These are phyloP conservation scores for Anoplius nigerrimus DNA, from an alignment of 2,888 invertebrate species.

Conservation along the genomic window DNA sequence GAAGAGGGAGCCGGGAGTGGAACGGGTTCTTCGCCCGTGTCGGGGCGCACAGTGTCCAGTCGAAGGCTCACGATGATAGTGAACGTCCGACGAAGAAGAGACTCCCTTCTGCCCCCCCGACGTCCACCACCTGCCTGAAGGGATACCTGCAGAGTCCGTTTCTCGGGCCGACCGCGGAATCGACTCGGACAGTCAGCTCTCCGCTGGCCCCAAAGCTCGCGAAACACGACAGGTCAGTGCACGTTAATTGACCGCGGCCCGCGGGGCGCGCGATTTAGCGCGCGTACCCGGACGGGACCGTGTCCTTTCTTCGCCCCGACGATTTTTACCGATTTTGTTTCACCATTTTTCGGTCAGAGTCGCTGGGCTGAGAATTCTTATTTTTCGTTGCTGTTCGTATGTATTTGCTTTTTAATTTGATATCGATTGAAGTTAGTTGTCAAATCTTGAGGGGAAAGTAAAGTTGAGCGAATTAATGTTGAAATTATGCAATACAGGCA, in stretches of 20 bases:
- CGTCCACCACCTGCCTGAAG: constrained; percentile 29
- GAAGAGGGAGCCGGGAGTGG: constrained; percentile 54
- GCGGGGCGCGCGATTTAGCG: not conserved
- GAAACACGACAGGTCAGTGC: constrained; percentile 44
- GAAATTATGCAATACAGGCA: no score
- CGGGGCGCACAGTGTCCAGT: constrained; percentile 55
- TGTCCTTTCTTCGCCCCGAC: not conserved
- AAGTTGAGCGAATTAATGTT: no score
- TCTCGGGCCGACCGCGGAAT: constrained; percentile 29
- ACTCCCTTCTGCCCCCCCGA: constrained; percentile 45
- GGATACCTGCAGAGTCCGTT: not conserved
- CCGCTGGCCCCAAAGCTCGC: constrained; percentile 32
- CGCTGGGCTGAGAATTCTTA: no score
- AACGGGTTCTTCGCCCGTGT: constrained; percentile 53
- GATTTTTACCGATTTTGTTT: not conserved
- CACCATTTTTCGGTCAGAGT: not conserved
- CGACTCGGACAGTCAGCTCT: constrained; percentile 33
- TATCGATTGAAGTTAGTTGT: no score
- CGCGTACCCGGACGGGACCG: not conserved
- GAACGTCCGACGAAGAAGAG: constrained; percentile 57
- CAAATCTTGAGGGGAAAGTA: no score
- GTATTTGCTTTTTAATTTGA: no score
- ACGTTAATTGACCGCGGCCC: constrained; percentile 23
- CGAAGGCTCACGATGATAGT: constrained; percentile 60
- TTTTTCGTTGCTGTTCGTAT: no score